Conservation (phyloP, 2,888 invertebrate genomes). For the Smittia sp. region DNA sequence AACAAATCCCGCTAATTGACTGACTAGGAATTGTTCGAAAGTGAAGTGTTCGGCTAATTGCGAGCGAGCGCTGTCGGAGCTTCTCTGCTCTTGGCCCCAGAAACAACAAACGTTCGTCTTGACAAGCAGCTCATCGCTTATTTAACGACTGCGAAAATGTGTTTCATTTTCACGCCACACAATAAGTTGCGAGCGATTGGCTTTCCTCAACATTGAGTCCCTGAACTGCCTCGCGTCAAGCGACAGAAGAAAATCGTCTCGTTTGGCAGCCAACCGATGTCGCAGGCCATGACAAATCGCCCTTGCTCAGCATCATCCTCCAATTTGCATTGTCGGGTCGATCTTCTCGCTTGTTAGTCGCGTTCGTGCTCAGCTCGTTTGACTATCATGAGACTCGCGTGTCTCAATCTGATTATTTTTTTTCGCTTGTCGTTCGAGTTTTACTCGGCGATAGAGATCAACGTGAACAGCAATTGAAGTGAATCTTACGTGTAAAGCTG, state of each 20-base stretch:
- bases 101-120: too few species aligned
- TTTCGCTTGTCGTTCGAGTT: too few species aligned
- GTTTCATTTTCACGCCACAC: neutral
- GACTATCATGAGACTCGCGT: neutral
- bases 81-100: too few species aligned
- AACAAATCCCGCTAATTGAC: neutral
- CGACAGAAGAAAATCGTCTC: neutral
- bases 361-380: neutral
- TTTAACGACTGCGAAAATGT: neutral
- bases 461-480: neutral
- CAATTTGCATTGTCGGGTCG: neutral
- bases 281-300: neutral
- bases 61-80: too few species aligned
- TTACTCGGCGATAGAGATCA: neutral
- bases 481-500: neutral
- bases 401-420: neutral
- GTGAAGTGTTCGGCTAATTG: too few species aligned
- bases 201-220: neutral
- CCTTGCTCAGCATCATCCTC: neutral
- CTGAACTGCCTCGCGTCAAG: neutral
- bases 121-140: too few species aligned
- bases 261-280: neutral
- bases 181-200: neutral
- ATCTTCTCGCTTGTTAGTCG: neutral
- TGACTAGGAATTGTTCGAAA: neutral